Evolutionary conservation across 2,888 invertebrate genomes (phyloP), one percentile per base, ranked within the genome.

Genomic region (Microctonus brassicae): DNA sequence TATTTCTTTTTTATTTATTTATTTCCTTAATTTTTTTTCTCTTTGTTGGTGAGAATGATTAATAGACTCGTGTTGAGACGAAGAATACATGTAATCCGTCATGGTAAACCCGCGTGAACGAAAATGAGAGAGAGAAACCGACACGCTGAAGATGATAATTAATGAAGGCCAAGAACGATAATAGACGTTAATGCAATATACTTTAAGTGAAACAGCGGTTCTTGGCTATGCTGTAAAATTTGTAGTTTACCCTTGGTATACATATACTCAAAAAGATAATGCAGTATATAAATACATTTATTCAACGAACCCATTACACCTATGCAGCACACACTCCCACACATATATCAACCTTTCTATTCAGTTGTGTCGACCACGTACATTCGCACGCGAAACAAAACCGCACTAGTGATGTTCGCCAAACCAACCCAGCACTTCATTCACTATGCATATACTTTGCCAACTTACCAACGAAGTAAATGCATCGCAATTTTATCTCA

Each of bases 141-240:
- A 57, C 26, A 42, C 17, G 47, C 63, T 63, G 20, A 10, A 17
- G 26, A 47, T 63, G 72, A 70, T 76, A 75, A 76, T 76, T 76
- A 73, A 76, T 75, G 75, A 73, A 73, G 71, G 57, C 64, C 7
- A 17, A 57, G 58, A 58, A 72, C 73, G 65, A 73, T 76, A 76
- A 76, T 76, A 75, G 72, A 75, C 73, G 76, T 75, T 75, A 75
- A 73, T 75, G 70, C 71, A 76, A 75, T 76, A 75, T 72, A 75
- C 67, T 72, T 47, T 67, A 73, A 76, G 75, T 76, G 69, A 69
- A 70, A 68, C 75, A 69, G 47, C 60, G 69, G 67, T 62, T 53
- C n/a, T 52, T 47, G 47, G 60, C 62, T 39, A 64, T 65, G 71
- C 33, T 62, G 53, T 20, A 58, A 65, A 58, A 29, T 58, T 58